Conservation (phyloP, 2,113 vertebrate species). For the Electrona antarctica region DNA sequence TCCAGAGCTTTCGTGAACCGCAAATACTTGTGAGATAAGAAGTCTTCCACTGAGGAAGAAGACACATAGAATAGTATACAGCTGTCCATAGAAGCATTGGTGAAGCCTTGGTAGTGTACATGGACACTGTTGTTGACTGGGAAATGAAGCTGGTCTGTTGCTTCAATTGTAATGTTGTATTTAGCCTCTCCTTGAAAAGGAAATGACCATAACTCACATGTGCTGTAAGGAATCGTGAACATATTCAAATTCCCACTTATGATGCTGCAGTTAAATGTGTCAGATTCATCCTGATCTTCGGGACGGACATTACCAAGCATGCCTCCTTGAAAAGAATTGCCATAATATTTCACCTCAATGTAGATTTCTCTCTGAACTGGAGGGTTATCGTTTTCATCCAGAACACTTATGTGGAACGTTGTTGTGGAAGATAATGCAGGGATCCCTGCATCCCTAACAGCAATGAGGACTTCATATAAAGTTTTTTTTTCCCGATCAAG, state of each 20-base stretch:
- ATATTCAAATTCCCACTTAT: slow-evolving; percentile 69
- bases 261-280: slow-evolving; percentile 73
- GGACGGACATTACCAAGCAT: slow-evolving; percentile 76
- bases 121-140: slow-evolving; percentile 79
- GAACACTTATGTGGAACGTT: slow-evolving; percentile 67
- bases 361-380: slow-evolving; percentile 69
- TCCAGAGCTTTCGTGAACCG: slow-evolving; percentile 78
- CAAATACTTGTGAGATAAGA: slow-evolving; percentile 74
- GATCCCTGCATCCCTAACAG: slow-evolving; percentile 72
- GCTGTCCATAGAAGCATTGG: slow-evolving; percentile 75
- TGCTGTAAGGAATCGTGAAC: slow-evolving; percentile 73
- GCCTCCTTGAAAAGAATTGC: slow-evolving; percentile 77
- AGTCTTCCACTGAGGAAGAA: slow-evolving; percentile 68
- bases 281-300: slow-evolving; percentile 72
- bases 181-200: slow-evolving; percentile 77
- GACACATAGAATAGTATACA: slow-evolving; percentile 78
- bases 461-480: slow-evolving; percentile 61
- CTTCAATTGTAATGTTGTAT: slow-evolving; percentile 77
- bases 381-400: slow-evolving; percentile 80
- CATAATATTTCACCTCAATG: slow-evolving; percentile 82
- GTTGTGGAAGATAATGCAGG: slow-evolving; percentile 74
- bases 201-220: slow-evolving; percentile 77
- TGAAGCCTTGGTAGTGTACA: slow-evolving; percentile 79
- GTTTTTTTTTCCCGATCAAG: slow-evolving; percentile 69
- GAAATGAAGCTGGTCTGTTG: slow-evolving; percentile 71